Conservation (phyloP, 2,113 vertebrate species). For the Equus quagga region DNA sequence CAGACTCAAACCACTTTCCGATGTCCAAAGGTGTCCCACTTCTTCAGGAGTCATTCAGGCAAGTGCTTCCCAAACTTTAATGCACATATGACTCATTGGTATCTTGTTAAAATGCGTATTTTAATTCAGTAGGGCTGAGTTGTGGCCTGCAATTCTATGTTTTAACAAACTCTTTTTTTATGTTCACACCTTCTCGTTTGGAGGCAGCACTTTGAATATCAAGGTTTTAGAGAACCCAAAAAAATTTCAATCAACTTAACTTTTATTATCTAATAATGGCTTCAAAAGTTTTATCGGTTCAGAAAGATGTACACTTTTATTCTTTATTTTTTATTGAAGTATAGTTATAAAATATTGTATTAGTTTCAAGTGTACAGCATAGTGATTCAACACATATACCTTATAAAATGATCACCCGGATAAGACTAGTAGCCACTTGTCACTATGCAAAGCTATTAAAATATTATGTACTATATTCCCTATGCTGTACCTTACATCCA, state of each 20-base stretch:
- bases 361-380: too few relatives aligned
- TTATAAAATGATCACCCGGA: too few relatives aligned
- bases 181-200: not conserved
- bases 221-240: not conserved
- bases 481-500: too few relatives aligned
- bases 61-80: not conserved
- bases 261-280: not conserved
- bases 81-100: not conserved
- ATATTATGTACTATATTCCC: too few relatives aligned
- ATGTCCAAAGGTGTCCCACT: not conserved
- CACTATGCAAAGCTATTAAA: too few relatives aligned
- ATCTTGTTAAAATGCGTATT: constrained; percentile 28
- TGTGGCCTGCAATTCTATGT: not conserved
- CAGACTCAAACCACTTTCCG: not conserved
- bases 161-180: not conserved
- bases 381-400: too few relatives aligned
- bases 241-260: not conserved
- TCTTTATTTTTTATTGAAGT: too few relatives aligned
- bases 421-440: too few relatives aligned
- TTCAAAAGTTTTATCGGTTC: constrained; percentile 5
- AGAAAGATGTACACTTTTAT: not conserved
- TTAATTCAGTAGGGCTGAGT: not conserved
- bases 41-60: not conserved
- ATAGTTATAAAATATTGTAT: too few relatives aligned
- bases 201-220: not conserved